phyloP scores from a whole-genome alignment of 1,140 invertebrate species.

The Carposina sasakii region DNA sequence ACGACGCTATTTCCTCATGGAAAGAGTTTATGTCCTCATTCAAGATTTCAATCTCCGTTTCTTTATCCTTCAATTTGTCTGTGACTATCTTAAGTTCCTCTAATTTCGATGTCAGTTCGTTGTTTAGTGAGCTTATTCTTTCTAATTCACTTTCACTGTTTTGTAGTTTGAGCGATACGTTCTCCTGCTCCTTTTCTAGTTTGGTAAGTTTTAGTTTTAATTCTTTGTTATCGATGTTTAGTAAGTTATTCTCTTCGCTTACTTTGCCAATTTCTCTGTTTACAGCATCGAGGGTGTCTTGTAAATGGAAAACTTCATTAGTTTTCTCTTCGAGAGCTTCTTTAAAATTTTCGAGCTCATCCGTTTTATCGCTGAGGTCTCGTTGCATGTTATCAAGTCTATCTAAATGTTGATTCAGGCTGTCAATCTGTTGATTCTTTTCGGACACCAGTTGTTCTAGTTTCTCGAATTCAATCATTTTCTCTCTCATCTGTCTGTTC shows the following conservation, averaged over 20 bases:
- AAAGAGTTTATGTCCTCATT: slow-evolving; percentile 66
- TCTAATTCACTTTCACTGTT: slow-evolving; percentile 54
- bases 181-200: slow-evolving; percentile 69
- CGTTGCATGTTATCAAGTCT: slow-evolving; percentile 64
- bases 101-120: slow-evolving; percentile 48
- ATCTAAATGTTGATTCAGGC: slow-evolving; percentile 67
- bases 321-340: slow-evolving; percentile 57
- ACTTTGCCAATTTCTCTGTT: slow-evolving; percentile 60
- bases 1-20: slow-evolving; percentile 60
- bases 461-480: slow-evolving; percentile 52
- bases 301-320: slow-evolving; percentile 53
- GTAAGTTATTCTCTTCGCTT: slow-evolving; percentile 54
- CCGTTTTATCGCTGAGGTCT: slow-evolving; percentile 61
- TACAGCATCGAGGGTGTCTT: slow-evolving; percentile 51
- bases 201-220: slow-evolving; percentile 56
- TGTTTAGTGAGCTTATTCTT: slow-evolving; percentile 46
- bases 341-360: slow-evolving; percentile 58
- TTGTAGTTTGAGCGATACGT: slow-evolving; percentile 55
- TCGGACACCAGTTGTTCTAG: slow-evolving; percentile 63
- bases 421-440: slow-evolving; percentile 71
- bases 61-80: slow-evolving; percentile 57
- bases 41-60: slow-evolving; percentile 69
- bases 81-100: slow-evolving; percentile 58
- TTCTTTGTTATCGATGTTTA: slow-evolving; percentile 50
- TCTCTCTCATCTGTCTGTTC: slow-evolving; percentile 57